phyloP scores from a whole-genome alignment of 1,140 invertebrate species.

The Nymphalis io region DNA sequence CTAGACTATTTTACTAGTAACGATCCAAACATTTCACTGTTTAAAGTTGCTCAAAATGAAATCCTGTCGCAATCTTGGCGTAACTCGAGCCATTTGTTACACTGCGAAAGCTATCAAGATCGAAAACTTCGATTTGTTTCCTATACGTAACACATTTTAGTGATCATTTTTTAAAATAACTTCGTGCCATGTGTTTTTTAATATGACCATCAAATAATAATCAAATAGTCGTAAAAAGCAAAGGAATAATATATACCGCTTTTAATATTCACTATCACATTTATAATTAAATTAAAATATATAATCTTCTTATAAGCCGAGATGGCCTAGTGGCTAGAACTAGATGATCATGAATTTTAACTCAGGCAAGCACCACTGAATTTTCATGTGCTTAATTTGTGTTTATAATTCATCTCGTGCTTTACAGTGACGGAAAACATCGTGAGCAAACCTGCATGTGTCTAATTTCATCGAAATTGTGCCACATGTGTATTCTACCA shows the following conservation, averaged over 20 bases:
- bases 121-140: conserved; percentile 59
- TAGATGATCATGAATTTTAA: too few relatives aligned
- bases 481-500: too few relatives aligned
- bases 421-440: too few relatives aligned
- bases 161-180: conserved; percentile 23
- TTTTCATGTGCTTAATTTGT: too few relatives aligned
- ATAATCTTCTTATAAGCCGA: too few relatives aligned
- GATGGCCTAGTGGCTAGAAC: background rate
- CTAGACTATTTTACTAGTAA: conserved; percentile 5
- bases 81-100: conserved; percentile 62
- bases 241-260: too few relatives aligned
- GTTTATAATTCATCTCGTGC: too few relatives aligned
- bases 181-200: background rate
- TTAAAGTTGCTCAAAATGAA: conserved; percentile 38
- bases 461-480: too few relatives aligned
- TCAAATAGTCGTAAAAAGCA: background rate
- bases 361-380: too few relatives aligned
- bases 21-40: conserved; percentile 30
- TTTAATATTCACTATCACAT: too few relatives aligned
- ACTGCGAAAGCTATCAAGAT: conserved; percentile 47
- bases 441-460: too few relatives aligned
- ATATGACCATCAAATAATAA: background rate
- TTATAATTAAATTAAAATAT: too few relatives aligned
- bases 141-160: conserved; percentile 27
- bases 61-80: conserved; percentile 48